Conservation (phyloP, 37 sponge, comb jelly and placozoan species). For the Eunapius fragilis region DNA sequence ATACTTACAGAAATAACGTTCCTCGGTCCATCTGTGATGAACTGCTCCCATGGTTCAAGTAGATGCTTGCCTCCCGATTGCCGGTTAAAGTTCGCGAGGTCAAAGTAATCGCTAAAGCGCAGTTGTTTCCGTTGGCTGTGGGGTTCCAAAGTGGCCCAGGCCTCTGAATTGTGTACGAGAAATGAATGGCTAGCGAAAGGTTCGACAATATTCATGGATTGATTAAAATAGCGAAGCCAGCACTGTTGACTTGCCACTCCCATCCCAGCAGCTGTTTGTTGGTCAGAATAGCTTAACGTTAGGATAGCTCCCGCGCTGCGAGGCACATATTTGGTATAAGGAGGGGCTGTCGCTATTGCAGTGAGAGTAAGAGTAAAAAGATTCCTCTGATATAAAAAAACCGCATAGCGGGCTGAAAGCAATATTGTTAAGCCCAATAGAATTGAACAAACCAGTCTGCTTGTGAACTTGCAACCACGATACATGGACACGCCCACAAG, state of each 20-base stretch:
- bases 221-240: background rate
- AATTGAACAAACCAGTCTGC: background rate
- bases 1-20: background rate
- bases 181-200: background rate
- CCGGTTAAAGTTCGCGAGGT: background rate
- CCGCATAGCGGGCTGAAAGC: background rate
- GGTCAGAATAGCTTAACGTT: background rate
- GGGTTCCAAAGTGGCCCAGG: background rate
- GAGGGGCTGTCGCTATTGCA: background rate
- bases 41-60: background rate
- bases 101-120: background rate
- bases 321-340: background rate
- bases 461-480: background rate
- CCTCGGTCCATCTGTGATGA: background rate
- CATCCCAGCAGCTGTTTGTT: background rate
- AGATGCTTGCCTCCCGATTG: background rate
- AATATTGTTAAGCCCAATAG: background rate
- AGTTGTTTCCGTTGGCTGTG: background rate
- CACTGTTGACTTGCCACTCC: background rate
- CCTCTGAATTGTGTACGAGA: background rate
- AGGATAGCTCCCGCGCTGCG: background rate
- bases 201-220: background rate
- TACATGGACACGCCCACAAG: background rate
- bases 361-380: background rate
- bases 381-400: background rate